Evolutionary conservation across 1,140 invertebrate species (phyloP).

Genomic region (Brachionus asplanchnoidis): DNA sequence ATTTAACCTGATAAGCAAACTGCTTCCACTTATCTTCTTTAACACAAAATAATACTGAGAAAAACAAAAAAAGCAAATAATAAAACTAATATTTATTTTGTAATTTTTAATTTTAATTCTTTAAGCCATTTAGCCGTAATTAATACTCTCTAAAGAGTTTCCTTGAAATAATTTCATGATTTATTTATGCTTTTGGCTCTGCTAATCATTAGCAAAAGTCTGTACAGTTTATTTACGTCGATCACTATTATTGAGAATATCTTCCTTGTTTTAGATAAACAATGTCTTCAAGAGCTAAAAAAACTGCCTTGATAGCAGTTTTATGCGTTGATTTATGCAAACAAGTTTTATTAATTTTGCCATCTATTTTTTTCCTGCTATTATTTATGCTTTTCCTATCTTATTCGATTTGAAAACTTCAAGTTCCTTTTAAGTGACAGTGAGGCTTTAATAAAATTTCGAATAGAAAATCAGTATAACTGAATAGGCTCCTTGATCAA

Average conservation of each 20-base stretch:
- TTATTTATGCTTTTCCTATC: neutral
- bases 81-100: neutral
- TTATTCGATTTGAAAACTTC: neutral
- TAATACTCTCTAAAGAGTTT: neutral
- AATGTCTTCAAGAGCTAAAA: neutral
- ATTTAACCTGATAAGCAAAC: neutral
- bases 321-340: neutral
- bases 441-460: neutral
- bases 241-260: neutral
- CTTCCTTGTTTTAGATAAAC: neutral
- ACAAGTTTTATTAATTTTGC: neutral
- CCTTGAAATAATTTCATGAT: slow-evolving; percentile 2
- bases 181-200: slow-evolving; percentile 1
- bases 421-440: neutral
- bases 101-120: neutral
- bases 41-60: neutral
- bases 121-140: slow-evolving; percentile 22
- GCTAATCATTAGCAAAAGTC: neutral
- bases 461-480: neutral
- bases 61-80: neutral
- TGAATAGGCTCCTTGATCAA: neutral
- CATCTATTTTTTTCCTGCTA: neutral
- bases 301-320: neutral
- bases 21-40: neutral
- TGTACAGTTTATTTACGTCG: neutral